Evolutionary conservation across 2,888 invertebrate genomes (phyloP).

Genomic region (Eupithecia abbreviata): DNA sequence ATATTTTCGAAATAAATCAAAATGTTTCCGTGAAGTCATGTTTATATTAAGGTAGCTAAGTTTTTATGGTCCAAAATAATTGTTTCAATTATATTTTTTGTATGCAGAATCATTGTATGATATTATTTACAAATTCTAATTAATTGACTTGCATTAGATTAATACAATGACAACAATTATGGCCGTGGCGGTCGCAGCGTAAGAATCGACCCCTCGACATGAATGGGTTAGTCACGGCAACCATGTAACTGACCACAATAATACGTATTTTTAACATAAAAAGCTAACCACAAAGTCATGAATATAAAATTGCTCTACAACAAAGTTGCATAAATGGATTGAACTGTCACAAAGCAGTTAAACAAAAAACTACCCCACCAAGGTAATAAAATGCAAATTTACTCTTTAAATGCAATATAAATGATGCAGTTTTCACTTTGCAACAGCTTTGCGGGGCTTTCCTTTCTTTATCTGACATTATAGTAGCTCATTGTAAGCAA

Average conservation of each 20-base stretch:
- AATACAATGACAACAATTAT: no score
- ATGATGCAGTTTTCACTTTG: constrained; percentile 49
- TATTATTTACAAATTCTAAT: background rate
- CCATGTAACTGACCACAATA: background rate
- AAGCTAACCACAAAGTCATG: background rate
- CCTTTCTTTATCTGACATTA: constrained; percentile 68
- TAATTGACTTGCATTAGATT: no score
- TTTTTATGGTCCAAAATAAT: background rate
- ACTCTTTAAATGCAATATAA: constrained; percentile 18
- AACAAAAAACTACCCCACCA: background rate
- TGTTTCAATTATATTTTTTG: background rate
- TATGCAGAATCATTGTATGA: background rate
- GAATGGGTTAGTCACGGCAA: no score
- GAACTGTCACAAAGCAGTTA: background rate
- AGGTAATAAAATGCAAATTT: constrained; percentile 29
- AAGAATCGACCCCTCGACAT: no score
- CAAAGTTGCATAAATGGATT: background rate
- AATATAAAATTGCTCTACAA: background rate
- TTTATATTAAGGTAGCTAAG: background rate
- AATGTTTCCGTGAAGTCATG: background rate
- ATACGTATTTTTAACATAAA: background rate
- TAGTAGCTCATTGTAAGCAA: constrained; percentile 69
- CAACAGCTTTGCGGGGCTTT: constrained; percentile 54
- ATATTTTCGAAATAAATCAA: background rate
- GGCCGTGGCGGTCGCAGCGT: no score